Evolutionary conservation across 2,113 vertebrate species (phyloP).

Genomic region (Tragelaphus scriptus): DNA sequence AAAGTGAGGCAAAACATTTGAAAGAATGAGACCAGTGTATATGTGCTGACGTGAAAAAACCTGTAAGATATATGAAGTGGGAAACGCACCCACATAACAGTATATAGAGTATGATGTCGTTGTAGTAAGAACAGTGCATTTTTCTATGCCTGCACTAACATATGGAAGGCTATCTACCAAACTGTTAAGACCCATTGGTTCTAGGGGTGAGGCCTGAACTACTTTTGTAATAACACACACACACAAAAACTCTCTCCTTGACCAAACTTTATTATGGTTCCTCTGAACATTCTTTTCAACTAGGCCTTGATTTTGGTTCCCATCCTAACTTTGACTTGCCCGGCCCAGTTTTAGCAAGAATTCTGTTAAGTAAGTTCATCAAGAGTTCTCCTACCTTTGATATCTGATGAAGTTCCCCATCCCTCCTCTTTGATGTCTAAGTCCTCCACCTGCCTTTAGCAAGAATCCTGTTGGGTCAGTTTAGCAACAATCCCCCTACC

Average conservation of each 20-base stretch:
- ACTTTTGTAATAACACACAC: neutral
- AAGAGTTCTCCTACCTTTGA: neutral
- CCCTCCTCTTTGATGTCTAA: neutral
- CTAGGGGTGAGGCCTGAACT: neutral
- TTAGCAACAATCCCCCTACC: neutral
- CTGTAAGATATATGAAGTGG: neutral
- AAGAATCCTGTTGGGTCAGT: neutral
- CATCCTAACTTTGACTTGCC: neutral
- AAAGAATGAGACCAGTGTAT: neutral
- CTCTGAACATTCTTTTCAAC: neutral
- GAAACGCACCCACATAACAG: neutral
- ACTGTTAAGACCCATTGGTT: neutral
- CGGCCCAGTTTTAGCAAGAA: neutral
- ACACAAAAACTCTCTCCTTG: neutral
- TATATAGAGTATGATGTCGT: neutral
- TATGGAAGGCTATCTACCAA: neutral
- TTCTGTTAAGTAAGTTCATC: neutral
- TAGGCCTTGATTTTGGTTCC: neutral
- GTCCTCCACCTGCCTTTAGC: neutral
- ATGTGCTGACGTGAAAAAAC: neutral
- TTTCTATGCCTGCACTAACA: conserved; percentile 13
- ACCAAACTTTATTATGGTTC: neutral
- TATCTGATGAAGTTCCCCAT: neutral
- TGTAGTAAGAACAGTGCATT: neutral
- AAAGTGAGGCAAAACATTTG: neutral